A percentile compares a stretch with the other conserved stretches of the same genome.
Conservation (phyloP, 2,888 invertebrate species). For the Galerucella calmariensis region DNA sequence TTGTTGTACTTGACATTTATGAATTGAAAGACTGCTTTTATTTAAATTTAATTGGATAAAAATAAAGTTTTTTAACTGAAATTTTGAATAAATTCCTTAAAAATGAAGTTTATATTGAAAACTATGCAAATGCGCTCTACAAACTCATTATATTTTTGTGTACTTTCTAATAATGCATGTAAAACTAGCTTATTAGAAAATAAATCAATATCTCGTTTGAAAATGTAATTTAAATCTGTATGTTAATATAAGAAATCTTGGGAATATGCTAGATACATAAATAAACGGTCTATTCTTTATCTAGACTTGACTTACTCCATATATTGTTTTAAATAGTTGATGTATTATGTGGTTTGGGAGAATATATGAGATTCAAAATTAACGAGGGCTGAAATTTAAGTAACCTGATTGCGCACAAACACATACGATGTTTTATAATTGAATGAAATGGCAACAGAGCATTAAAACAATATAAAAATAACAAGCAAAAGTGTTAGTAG, state of each 20-base stretch:
- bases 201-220: background rate
- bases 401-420: background rate
- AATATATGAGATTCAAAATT: background rate
- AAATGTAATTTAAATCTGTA: background rate
- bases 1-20: constrained; percentile 11
- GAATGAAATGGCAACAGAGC: no score
- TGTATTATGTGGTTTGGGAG: background rate
- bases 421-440: no score
- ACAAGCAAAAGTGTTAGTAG: background rate
- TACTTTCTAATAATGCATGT: background rate
- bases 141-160: background rate
- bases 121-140: background rate
- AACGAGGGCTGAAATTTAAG: no score
- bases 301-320: background rate
- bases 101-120: background rate
- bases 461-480: no score
- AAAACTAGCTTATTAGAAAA: background rate
- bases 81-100: background rate
- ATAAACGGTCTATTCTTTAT: background rate
- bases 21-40: background rate
- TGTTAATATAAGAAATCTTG: constrained; percentile 7
- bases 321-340: background rate
- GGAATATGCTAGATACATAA: constrained; percentile 3
- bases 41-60: background rate
- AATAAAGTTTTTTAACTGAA: no score